Conservation (phyloP, 2,797 vertebrate species). For the Pempheris klunzingeri region DNA sequence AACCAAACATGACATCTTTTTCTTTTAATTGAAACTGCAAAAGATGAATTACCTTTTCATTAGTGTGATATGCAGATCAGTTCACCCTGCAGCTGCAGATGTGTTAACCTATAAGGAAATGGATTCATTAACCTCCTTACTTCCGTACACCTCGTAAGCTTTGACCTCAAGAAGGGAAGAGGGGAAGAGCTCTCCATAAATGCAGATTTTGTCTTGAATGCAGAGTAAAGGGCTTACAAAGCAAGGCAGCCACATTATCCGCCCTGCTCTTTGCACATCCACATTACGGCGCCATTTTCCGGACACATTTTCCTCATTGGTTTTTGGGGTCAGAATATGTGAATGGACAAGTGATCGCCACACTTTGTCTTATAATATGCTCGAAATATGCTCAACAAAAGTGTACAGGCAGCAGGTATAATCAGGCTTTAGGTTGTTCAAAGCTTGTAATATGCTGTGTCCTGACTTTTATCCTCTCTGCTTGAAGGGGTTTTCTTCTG, state of each 20-base stretch:
- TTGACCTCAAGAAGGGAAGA: not conserved
- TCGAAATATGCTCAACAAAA: not conserved
- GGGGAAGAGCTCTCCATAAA: no score
- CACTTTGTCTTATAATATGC: not conserved
- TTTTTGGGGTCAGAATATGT: not conserved
- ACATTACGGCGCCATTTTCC: not conserved
- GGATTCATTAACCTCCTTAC: not conserved
- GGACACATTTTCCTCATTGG: not conserved
- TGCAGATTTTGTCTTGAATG: not conserved
- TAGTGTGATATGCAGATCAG: not conserved
- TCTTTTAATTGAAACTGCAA: not conserved
- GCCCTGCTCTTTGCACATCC: not conserved
- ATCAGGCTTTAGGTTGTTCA: not conserved
- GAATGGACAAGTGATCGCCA: not conserved
- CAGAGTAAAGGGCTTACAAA: not conserved
- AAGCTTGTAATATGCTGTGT: not conserved
- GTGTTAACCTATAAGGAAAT: not conserved
- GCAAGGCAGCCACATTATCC: not conserved
- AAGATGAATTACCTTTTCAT: not conserved
- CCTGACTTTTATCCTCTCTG: slow-evolving; percentile 4
- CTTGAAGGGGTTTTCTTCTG: slow-evolving; percentile 2
- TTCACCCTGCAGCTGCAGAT: not conserved
- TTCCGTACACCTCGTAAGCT: not conserved
- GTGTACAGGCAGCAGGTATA: not conserved
- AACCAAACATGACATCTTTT: slow-evolving; percentile 2